phyloP scores from a whole-genome alignment of 1,140 invertebrate genomes.

The Drosophila baimaii region DNA sequence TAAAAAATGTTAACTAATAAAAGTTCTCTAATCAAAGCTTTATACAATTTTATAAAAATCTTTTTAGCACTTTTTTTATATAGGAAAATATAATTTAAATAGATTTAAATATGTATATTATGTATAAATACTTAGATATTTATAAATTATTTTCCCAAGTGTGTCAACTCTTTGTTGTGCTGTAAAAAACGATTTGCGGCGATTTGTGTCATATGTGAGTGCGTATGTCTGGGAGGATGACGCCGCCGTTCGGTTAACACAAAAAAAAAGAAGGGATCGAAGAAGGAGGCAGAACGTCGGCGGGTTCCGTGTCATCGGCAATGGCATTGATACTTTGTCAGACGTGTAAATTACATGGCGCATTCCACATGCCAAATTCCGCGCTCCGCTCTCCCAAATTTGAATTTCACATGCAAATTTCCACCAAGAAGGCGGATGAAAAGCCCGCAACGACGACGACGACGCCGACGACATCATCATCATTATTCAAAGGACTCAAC shows the following conservation, averaged over 20 bases:
- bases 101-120: no score
- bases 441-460: conserved; percentile 14
- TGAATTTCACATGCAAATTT: conserved; percentile 76
- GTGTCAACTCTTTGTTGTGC: conserved; percentile 51
- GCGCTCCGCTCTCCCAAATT: conserved; percentile 55
- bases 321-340: conserved; percentile 83
- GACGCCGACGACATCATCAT: conserved; percentile 64
- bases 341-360: conserved; percentile 82
- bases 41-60: no score
- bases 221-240: conserved; percentile 52
- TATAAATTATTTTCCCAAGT: conserved; percentile 14
- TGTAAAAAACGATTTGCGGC: conserved; percentile 81
- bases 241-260: conserved; percentile 44
- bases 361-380: conserved; percentile 75
- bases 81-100: no score
- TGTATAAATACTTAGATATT: no score
- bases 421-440: conserved; percentile 47
- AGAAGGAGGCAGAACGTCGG: conserved; percentile 4
- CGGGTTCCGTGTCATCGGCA: conserved; percentile 60
- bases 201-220: conserved; percentile 83
- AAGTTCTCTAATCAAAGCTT: no score
- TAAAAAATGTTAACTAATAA: no score
- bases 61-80: no score
- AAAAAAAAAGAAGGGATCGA: conserved; percentile 16
- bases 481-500: conserved; percentile 74